Conservation (phyloP, 2,797 vertebrate genomes). For the Callimico goeldii region DNA sequence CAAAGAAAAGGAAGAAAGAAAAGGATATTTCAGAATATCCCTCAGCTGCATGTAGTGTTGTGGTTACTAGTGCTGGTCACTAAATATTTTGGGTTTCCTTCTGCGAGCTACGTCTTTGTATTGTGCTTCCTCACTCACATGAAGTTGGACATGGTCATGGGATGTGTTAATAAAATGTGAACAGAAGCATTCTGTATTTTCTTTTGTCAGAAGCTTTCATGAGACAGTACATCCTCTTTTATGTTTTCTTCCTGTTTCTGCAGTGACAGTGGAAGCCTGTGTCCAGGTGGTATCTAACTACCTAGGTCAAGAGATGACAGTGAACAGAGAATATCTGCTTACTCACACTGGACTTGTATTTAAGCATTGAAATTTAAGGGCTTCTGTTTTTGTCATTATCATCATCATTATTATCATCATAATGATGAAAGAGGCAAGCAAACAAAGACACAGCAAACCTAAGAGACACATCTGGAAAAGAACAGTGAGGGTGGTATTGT, state of each 20-base stretch:
- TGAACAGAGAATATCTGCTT: background rate
- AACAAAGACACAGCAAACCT: background rate
- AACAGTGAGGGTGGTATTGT: background rate
- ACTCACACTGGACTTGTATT: background rate
- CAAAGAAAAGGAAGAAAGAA: background rate
- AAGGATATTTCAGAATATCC: background rate
- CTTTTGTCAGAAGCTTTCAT: background rate
- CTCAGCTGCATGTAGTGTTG: background rate
- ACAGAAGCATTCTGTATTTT: background rate
- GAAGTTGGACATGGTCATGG: background rate
- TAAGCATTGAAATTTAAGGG: background rate
- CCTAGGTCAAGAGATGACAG: rapidly evolving
- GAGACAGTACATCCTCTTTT: background rate
- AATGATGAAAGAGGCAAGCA: background rate
- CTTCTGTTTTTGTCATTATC: background rate
- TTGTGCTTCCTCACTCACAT: background rate
- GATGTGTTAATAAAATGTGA: background rate
- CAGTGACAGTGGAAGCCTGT: background rate
- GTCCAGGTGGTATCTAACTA: background rate
- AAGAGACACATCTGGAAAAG: background rate
- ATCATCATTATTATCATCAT: background rate
- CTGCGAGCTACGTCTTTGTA: background rate
- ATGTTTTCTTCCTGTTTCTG: background rate
- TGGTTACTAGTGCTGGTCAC: background rate
- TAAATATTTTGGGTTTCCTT: background rate